These are phyloP conservation scores for Drosophila hamatofila DNA, from an alignment of 2,888 invertebrate species.

Conservation along the genomic window DNA sequence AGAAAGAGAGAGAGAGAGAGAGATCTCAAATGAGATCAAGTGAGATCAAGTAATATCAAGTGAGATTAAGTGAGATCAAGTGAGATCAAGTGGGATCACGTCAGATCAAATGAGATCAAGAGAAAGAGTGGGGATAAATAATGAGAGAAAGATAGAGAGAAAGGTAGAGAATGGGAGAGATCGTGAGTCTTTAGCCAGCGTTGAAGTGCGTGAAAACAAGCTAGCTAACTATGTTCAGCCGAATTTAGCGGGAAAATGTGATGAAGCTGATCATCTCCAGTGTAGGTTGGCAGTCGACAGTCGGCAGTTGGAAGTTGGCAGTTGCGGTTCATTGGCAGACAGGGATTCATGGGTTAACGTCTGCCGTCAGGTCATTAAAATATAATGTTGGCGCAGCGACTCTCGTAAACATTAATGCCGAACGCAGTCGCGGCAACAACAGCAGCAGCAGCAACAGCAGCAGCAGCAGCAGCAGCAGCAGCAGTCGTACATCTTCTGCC, in stretches of 20 bases:
- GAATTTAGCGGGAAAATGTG: slow-evolving; percentile 9
- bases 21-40: too few relatives aligned
- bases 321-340: slow-evolving; percentile 48
- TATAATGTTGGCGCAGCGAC: slow-evolving; percentile 40
- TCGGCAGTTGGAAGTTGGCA: slow-evolving; percentile 2
- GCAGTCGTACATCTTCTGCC: slow-evolving; percentile 44
- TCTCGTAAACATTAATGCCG: slow-evolving; percentile 40
- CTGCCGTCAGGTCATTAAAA: slow-evolving; percentile 59
- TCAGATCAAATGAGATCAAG: background rate
- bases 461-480: slow-evolving; percentile 25
- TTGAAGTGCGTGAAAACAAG: too few relatives aligned
- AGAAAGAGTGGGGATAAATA: too few relatives aligned
- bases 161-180: too few relatives aligned
- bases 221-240: background rate
- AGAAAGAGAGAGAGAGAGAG: background rate
- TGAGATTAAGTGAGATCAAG: background rate
- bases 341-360: slow-evolving; percentile 25
- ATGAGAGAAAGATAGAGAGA: background rate
- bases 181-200: too few relatives aligned
- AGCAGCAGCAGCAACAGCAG: slow-evolving; percentile 24
- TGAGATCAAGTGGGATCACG: background rate
- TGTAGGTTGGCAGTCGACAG: background rate
- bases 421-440: slow-evolving; percentile 8
- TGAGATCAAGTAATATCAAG: too few relatives aligned
- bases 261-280: slow-evolving; percentile 6